Percentiles rank a stretch among this genome's conserved stretches.
Evolutionary conservation across 2,113 vertebrate genomes (phyloP).

Genomic region (Rhabdomys dilectus): DNA sequence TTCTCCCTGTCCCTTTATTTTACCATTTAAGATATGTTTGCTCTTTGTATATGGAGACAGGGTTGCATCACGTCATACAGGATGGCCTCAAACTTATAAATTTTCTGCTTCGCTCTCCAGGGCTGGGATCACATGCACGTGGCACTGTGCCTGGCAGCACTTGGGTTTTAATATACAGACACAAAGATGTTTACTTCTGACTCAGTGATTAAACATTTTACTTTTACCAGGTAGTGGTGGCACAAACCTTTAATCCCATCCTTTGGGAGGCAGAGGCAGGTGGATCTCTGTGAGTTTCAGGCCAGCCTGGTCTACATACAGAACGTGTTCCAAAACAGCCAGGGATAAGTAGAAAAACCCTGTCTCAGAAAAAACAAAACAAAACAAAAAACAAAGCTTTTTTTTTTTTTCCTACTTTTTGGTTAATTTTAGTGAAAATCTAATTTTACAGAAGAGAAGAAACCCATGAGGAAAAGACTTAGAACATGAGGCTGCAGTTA

Average conservation of each 20-base stretch:
- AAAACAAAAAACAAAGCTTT: not conserved
- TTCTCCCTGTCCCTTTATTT: not conserved
- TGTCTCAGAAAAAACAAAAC: not conserved
- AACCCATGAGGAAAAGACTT: not conserved
- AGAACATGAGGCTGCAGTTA: not conserved
- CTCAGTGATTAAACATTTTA: not conserved
- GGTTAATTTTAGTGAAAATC: not conserved
- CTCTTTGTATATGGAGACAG: not conserved
- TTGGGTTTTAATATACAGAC: not conserved
- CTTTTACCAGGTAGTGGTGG: not conserved
- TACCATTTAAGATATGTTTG: not conserved
- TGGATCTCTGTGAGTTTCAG: no score
- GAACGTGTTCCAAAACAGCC: no score
- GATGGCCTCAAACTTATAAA: not conserved
- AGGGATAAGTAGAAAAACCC: no score
- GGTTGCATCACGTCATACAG: not conserved
- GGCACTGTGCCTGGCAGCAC: not conserved
- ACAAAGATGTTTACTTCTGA: not conserved
- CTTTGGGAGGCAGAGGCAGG: not conserved
- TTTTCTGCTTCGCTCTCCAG: not conserved
- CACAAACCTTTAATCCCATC: not conserved
- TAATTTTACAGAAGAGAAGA: not conserved
- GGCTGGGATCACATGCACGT: not conserved
- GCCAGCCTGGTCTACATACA: no score
- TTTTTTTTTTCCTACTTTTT: not conserved